Base-by-base conservation (phyloP, 2,797 vertebrate genomes). In the Megaceryle alcyon region DNA sequence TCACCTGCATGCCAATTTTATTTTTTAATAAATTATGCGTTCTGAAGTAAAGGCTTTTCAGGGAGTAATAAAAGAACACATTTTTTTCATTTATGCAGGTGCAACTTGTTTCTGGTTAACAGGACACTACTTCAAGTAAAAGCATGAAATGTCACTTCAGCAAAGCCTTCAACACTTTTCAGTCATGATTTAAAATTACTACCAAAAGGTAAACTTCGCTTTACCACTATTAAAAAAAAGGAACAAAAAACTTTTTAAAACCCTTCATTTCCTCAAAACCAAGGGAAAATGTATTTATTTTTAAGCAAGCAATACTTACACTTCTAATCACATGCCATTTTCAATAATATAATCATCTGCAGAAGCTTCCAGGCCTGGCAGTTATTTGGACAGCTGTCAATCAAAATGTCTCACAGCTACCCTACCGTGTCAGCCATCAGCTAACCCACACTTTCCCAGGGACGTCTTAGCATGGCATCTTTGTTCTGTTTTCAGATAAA, bases 401-500 rank as follows among this genome's bases (percentile, higher is more conserved):
- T 99, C 99, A 99, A 94, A 96, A 54, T n/a, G 91, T 98, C 98
- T 98, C 96, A 84, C 97, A 98, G 98, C 97, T 97, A 98, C 95
- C 97, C 96, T 51, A 35, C 93, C 94, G 56, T 97, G 97, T 98
- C 98, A 98, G 97, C 98, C 97, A 82, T 98, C 98, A 97, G 97
- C 98, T 98, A 98, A 97, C 94, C 91, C 96, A 96, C 96, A 97
- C 97, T 98, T 99, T 99, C 99, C 98, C 99, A 99, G 98, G 98
- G 98, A 98, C 88, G 97, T 98, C 98, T 97, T 96, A 97, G 98
- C 97, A 96, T 97, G 97, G 97, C 98, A 98, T 98, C 98, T 98
- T 98, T 97, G 97, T 98, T 97, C 96, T 99, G 98, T 99, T 99
- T 99, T 99, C 98, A 98, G 98, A 99, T 99, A 99, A 99, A 99